A percentile compares a stretch with the other conserved stretches of the same genome.
Evolutionary conservation across 2,888 invertebrate species (phyloP).

Genomic region (Eucera pruinosa): DNA sequence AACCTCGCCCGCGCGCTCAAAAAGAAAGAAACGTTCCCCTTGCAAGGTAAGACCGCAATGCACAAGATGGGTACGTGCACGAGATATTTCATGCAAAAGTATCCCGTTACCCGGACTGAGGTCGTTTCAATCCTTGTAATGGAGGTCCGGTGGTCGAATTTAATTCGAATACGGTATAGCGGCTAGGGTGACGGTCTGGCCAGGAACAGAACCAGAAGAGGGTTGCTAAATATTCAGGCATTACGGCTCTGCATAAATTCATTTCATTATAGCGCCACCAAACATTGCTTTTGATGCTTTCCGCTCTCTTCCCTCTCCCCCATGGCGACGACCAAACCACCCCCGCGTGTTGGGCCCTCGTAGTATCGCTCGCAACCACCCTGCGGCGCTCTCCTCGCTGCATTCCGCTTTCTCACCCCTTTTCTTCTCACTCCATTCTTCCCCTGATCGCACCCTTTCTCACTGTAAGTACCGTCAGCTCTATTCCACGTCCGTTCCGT

Average conservation of each 20-base stretch:
- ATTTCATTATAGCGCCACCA: conserved; percentile 88
- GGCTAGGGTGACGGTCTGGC: conserved; percentile 76
- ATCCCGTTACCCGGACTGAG: conserved; percentile 57
- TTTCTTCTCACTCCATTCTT: conserved; percentile 66
- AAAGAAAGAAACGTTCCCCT: no score
- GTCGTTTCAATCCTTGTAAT: conserved; percentile 69
- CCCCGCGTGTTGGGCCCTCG: conserved; percentile 64
- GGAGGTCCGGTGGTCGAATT: conserved; percentile 73
- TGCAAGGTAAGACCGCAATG: background rate
- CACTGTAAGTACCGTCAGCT: conserved; percentile 67
- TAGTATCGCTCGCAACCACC: conserved; percentile 70
- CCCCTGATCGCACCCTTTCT: conserved; percentile 65
- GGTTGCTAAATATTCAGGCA: conserved; percentile 85
- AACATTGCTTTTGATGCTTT: conserved; percentile 86
- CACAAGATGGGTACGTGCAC: conserved; percentile 2
- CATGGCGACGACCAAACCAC: conserved; percentile 71
- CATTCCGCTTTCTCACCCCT: conserved; percentile 69
- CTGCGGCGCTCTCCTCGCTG: conserved; percentile 64
- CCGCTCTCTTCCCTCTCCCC: conserved; percentile 67
- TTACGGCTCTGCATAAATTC: conserved; percentile 89
- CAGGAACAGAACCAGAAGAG: conserved; percentile 83
- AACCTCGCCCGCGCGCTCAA: background rate
- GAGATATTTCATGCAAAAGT: conserved; percentile 64
- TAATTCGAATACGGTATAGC: conserved; percentile 74
- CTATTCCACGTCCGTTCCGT: conserved; percentile 59